A percentile compares a stretch with the other conserved stretches of the same genome.
phyloP scores from a whole-genome alignment of 2,888 invertebrate genomes.

The Artemia sinica region DNA sequence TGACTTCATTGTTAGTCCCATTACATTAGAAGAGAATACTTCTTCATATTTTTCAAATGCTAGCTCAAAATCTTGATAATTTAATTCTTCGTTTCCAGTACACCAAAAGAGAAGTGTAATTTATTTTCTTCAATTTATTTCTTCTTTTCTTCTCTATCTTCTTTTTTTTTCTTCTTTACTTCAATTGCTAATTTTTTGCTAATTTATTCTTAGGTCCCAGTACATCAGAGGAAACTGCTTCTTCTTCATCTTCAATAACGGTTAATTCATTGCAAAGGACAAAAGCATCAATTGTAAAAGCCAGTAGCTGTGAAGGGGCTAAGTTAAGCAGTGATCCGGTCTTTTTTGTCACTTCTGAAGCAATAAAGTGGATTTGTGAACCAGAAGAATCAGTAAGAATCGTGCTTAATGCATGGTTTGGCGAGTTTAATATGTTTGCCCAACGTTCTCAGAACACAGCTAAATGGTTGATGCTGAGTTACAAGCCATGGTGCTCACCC shows the following conservation, averaged over 20 bases:
- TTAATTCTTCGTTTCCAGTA: too few species aligned
- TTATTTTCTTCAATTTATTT: too few species aligned
- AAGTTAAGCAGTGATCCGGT: not conserved
- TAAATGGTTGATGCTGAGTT: slow-evolving; percentile 45
- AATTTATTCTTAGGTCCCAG: too few species aligned
- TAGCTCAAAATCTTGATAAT: too few species aligned
- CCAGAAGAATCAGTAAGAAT: slow-evolving; percentile 27
- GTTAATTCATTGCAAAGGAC: not conserved
- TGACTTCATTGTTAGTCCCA: too few species aligned
- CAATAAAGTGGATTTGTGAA: slow-evolving; percentile 7
- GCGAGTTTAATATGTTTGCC: slow-evolving; percentile 43
- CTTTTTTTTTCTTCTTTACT: too few species aligned
- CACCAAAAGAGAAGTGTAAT: too few species aligned
- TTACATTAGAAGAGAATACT: too few species aligned
- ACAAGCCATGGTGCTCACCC: slow-evolving; percentile 63
- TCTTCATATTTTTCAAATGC: too few species aligned
- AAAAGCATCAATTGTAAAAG: not conserved
- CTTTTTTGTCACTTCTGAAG: slow-evolving; percentile 8
- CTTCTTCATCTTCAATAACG: not conserved
- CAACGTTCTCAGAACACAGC: slow-evolving; percentile 41
- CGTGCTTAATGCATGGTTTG: slow-evolving; percentile 46
- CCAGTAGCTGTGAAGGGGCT: not conserved
- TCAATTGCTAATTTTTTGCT: too few species aligned
- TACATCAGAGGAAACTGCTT: slow-evolving; percentile 26
- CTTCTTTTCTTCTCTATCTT: too few species aligned